Conservation (phyloP, 1,140 invertebrate genomes). For the Drosophila littoralis region DNA sequence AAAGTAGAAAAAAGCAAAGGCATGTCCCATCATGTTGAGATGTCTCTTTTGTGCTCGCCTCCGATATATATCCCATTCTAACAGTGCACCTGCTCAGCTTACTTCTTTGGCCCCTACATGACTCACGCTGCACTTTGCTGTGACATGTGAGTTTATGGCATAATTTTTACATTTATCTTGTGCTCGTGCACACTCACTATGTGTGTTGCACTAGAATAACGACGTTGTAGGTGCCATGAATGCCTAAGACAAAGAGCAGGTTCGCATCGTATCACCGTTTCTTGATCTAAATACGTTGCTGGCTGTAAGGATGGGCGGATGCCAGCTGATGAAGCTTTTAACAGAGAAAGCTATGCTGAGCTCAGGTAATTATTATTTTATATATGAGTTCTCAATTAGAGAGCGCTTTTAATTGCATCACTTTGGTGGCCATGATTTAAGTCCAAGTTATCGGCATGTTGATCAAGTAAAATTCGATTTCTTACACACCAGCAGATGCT, state of each 20-base stretch:
- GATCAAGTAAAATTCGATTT: too few relatives aligned
- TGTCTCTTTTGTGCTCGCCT: constrained; percentile 52
- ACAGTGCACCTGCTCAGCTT: neutral
- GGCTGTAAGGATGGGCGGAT: neutral
- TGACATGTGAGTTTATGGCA: constrained; percentile 81
- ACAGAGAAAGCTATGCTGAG: constrained; percentile 56
- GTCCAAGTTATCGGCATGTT: too few relatives aligned
- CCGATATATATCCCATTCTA: constrained; percentile 1
- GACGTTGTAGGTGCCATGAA: constrained; percentile 63
- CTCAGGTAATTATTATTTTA: constrained; percentile 2
- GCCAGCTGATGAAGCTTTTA: constrained; percentile 64
- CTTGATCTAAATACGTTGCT: neutral
- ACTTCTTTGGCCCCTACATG: constrained; percentile 15
- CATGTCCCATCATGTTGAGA: constrained; percentile 68
- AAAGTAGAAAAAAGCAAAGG: constrained; percentile 38
- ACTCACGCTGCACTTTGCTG: constrained; percentile 67
- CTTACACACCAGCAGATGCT: too few relatives aligned
- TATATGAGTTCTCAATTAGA: too few relatives aligned
- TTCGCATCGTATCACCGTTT: neutral
- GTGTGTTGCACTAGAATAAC: constrained; percentile 65
- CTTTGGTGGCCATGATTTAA: too few relatives aligned
- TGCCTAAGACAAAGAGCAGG: constrained; percentile 30
- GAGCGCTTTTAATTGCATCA: too few relatives aligned
- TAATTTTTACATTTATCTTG: constrained; percentile 71
- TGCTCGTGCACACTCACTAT: constrained; percentile 24